A percentile compares a stretch with the other conserved stretches of the same genome.
Evolutionary conservation across 2,888 invertebrate genomes (phyloP).

Genomic region (Chymomyza procnemis): DNA sequence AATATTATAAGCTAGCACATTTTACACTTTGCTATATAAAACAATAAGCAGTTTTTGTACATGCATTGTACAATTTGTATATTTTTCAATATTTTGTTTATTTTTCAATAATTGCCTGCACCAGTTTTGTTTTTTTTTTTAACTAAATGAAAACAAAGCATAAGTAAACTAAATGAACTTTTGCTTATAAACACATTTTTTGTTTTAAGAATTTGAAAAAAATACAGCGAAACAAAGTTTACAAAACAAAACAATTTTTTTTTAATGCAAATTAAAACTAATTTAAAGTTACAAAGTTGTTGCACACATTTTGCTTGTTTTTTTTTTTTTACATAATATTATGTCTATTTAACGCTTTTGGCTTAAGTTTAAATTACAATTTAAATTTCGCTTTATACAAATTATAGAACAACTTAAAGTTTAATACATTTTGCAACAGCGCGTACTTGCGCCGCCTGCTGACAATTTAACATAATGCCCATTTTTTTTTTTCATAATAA

Average conservation of each 20-base stretch:
- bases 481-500: slow-evolving; percentile 3
- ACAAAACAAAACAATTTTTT: neutral
- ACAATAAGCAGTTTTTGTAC: slow-evolving; percentile 8
- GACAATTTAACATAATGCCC: neutral
- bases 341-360: neutral
- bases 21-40: neutral
- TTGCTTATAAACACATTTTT: slow-evolving; percentile 3
- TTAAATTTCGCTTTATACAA: slow-evolving; percentile 11
- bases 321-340: slow-evolving; percentile 13
- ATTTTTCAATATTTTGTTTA: neutral
- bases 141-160: slow-evolving; percentile 7
- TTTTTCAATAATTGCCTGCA: slow-evolving; percentile 56
- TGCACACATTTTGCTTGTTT: slow-evolving; percentile 14
- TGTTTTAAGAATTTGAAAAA: slow-evolving; percentile 12
- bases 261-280: slow-evolving; percentile 23
- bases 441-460: no score
- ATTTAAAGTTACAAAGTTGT: slow-evolving; percentile 30
- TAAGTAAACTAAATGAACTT: neutral
- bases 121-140: slow-evolving; percentile 47
- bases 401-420: slow-evolving; percentile 4
- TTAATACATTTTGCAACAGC: neutral
- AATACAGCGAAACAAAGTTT: slow-evolving; percentile 3
- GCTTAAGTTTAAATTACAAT: neutral
- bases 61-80: slow-evolving; percentile 19
- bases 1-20: neutral